phyloP scores from a whole-genome alignment of 1,140 invertebrate species.

The Pinna nobilis region DNA sequence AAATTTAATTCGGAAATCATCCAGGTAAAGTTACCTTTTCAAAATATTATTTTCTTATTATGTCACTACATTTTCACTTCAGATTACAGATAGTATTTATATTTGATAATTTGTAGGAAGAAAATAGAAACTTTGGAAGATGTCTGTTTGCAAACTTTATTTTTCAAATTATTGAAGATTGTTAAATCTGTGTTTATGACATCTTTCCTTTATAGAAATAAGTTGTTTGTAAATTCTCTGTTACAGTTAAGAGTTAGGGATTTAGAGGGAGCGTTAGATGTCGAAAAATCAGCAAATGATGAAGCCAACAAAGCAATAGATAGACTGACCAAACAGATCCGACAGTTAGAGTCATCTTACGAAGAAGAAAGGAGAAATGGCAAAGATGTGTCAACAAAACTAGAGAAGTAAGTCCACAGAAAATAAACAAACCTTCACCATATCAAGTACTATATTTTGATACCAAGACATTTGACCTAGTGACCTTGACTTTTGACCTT shows the following conservation, averaged over 20 bases:
- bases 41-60: not conserved
- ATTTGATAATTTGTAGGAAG: no score
- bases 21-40: slow-evolving; percentile 68
- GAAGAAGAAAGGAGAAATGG: slow-evolving; percentile 64
- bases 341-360: slow-evolving; percentile 65
- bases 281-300: slow-evolving; percentile 66
- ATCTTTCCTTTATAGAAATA: not conserved
- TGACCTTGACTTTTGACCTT: no score
- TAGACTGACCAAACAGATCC: slow-evolving; percentile 64
- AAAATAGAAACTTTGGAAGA: no score
- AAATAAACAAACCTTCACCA: not conserved
- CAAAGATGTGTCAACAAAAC: slow-evolving; percentile 57
- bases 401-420: slow-evolving; percentile 59
- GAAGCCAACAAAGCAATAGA: slow-evolving; percentile 67
- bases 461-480: no score
- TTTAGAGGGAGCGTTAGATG: slow-evolving; percentile 66
- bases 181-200: no score
- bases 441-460: no score
- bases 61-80: slow-evolving; percentile 1
- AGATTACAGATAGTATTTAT: no score
- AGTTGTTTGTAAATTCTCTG: not conserved
- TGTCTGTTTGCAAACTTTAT: no score
- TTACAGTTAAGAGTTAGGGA: slow-evolving; percentile 68
- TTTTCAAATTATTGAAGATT: no score
- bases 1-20: slow-evolving; percentile 74